phyloP scores from a whole-genome alignment of 2,113 vertebrate species.

The Bettongia penicillata region DNA sequence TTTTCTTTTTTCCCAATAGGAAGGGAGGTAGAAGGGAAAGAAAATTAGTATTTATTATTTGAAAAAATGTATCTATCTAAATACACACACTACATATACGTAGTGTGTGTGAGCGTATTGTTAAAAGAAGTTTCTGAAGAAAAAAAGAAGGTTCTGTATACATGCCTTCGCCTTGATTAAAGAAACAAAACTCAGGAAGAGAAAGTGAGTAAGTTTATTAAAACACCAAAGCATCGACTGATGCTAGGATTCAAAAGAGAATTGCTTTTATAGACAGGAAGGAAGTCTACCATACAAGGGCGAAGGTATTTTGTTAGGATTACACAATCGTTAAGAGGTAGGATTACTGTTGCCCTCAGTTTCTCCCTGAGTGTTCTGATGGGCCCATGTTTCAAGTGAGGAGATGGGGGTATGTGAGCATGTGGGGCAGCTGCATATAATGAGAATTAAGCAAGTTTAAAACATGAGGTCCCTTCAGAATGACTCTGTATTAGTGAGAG shows the following conservation, averaged over 20 bases:
- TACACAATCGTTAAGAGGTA: neutral
- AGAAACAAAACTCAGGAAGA: neutral
- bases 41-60: neutral
- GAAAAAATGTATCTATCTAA: neutral
- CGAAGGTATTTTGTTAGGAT: neutral
- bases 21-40: neutral
- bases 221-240: too few species aligned
- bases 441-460: neutral
- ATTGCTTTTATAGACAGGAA: neutral
- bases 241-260: neutral
- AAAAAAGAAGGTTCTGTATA: neutral
- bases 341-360: neutral
- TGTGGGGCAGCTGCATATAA: neutral
- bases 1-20: neutral
- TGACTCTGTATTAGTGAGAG: neutral
- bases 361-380: neutral
- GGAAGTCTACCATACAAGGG: neutral
- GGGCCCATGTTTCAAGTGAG: neutral
- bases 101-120: neutral
- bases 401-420: neutral
- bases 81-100: too few species aligned
- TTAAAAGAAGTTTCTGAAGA: neutral
- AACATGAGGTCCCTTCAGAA: neutral
- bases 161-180: neutral
- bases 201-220: neutral